phyloP scores from a whole-genome alignment of 2,797 vertebrate genomes.

The Mormyrus proboscirostris region DNA sequence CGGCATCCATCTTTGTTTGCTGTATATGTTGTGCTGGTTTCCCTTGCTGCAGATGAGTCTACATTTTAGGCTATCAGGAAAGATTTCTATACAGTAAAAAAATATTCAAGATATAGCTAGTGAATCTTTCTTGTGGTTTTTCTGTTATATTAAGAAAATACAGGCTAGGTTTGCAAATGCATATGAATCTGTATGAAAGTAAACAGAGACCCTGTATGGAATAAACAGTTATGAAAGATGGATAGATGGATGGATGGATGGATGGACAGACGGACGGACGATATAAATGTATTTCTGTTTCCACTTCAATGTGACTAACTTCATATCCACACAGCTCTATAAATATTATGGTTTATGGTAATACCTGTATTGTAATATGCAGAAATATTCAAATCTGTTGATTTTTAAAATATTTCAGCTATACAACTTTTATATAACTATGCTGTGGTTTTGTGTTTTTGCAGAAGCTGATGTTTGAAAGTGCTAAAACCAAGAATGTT shows the following conservation, averaged over 20 bases:
- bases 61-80: background rate
- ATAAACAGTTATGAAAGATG: background rate
- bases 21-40: background rate
- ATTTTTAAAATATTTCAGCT: background rate
- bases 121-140: background rate
- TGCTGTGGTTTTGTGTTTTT: constrained; percentile 13
- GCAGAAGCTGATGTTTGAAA: constrained; percentile 67
- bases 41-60: background rate
- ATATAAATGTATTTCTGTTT: background rate
- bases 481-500: constrained; percentile 64
- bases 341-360: background rate
- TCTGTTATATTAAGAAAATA: background rate
- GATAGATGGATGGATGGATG: background rate
- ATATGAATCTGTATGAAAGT: background rate
- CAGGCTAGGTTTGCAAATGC: background rate
- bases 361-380: background rate
- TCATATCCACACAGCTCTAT: background rate
- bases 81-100: background rate
- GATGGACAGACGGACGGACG: background rate
- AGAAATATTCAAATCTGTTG: background rate
- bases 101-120: background rate
- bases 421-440: background rate
- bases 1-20: background rate
- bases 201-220: background rate
- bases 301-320: background rate